Evolutionary conservation across 1,140 invertebrate species (phyloP).

Genomic region (Psix sp.): DNA sequence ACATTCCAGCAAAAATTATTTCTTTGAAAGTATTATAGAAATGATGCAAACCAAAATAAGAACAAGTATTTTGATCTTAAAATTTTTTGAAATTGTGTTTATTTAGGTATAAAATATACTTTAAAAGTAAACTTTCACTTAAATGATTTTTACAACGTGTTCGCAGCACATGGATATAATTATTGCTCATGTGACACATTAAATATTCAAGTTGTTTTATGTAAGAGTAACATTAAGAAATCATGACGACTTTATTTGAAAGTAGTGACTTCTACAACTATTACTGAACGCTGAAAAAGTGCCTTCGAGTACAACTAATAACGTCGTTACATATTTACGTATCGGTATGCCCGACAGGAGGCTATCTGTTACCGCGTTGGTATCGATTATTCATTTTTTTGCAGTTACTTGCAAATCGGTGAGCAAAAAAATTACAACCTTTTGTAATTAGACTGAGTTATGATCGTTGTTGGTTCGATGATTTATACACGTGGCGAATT

Average conservation of each 20-base stretch:
- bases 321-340: conserved; percentile 37
- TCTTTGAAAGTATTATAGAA: neutral
- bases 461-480: conserved; percentile 4
- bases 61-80: neutral
- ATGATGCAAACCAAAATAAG: neutral
- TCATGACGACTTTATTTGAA: too few relatives aligned
- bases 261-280: too few relatives aligned
- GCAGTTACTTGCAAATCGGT: conserved; percentile 12
- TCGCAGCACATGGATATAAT: neutral
- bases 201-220: conserved; percentile 27
- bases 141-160: conserved; percentile 4
- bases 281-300: too few relatives aligned
- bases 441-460: conserved; percentile 29
- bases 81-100: too few relatives aligned
- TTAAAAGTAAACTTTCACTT: conserved; percentile 1
- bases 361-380: conserved; percentile 32
- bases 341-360: conserved; percentile 30
- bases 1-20: conserved; percentile 12
- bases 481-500: conserved; percentile 2
- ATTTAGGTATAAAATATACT: too few relatives aligned
- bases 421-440: conserved; percentile 11
- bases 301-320: conserved; percentile 43
- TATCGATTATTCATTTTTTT: conserved; percentile 49
- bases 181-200: neutral
- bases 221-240: conserved; percentile 23